These are phyloP conservation scores for Abrostola tripartita DNA, from an alignment of 2,888 invertebrate species.

Conservation along the genomic window DNA sequence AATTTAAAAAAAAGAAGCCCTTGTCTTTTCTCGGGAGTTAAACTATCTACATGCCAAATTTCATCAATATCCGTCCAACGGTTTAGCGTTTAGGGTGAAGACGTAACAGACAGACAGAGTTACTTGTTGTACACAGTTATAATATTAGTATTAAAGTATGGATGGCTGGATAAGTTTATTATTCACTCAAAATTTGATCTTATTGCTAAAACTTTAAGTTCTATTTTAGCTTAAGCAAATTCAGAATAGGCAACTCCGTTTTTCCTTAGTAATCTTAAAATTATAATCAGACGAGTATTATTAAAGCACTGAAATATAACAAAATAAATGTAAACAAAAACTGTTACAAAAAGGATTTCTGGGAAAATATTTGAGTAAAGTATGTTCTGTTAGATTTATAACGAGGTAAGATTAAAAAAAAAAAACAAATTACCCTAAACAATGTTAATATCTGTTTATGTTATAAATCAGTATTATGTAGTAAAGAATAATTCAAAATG, in stretches of 20 bases:
- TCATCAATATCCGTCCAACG: no score
- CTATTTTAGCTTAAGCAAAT: background rate
- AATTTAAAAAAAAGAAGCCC: no score
- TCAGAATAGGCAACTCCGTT: slow-evolving; percentile 13
- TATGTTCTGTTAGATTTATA: background rate
- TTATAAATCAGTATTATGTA: background rate
- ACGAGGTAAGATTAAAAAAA: no score
- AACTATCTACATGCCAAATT: no score
- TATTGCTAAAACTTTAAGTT: background rate
- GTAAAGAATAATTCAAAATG: background rate
- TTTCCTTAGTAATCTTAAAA: slow-evolving; percentile 1
- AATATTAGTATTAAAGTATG: no score
- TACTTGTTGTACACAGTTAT: no score
- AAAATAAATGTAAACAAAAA: slow-evolving; percentile 6
- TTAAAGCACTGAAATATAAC: background rate
- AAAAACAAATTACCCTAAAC: background rate
- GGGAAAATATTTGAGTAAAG: background rate
- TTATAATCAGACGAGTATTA: background rate
- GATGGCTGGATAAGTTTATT: slow-evolving; percentile 1
- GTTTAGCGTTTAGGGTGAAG: no score
- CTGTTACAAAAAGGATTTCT: background rate
- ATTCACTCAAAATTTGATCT: slow-evolving; percentile 8
- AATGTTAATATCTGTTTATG: background rate
- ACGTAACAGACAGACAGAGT: no score
- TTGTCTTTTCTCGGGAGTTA: no score